Base-by-base conservation (phyloP, 2,797 vertebrate genomes). In the Neosilurus hyrtlii region DNA sequence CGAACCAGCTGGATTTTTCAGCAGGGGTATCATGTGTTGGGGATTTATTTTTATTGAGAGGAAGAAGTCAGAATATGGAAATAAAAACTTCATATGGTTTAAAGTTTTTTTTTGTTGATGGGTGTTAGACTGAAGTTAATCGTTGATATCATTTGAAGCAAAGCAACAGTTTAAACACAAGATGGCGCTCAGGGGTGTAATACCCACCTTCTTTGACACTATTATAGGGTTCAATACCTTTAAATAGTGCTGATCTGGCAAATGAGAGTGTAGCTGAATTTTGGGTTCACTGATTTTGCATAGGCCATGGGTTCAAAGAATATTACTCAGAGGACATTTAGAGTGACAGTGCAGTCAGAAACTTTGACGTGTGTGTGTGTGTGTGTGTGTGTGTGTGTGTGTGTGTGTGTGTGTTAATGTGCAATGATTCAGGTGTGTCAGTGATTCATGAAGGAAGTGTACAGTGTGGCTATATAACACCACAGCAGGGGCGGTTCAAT, bases 371-470 rank as follows among this genome's bases (percentile, higher is more conserved):
- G 37, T 43, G 37, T 43, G 37, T 43, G 37, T 43, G 52, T 15
- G 52, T 30, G 73, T 18, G 54, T 57, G 8, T 20, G 2, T 22
- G 7, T 61, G 43, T 16, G 63, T 78, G 24, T 24, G 35, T 18
- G 8, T 22, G 9, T n/a, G 22, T 12, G 0, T 11, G 9, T 11
- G 24, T 35, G 4, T 9, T 9, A 4, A 43, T 49, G 56, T 10
- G 73, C 20, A 51, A 2, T 78, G 61, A 71, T 82, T 67, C 62
- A 84, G 86, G 90, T 84, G 90, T 87, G 89, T 86, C 84, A 65
- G 59, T 85, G 78, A 84, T 78, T 89, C 88, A 89, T 81, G n/a
- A 72, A 81, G 81, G 82, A 86, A 83, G 80, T 83, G 62, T 72
- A 10, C n/a, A 24, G n/a, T 67, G 49, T 4, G 81, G 57, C 80